Conservation (phyloP, 1,140 invertebrate genomes). For the Heliconius melpomene region DNA sequence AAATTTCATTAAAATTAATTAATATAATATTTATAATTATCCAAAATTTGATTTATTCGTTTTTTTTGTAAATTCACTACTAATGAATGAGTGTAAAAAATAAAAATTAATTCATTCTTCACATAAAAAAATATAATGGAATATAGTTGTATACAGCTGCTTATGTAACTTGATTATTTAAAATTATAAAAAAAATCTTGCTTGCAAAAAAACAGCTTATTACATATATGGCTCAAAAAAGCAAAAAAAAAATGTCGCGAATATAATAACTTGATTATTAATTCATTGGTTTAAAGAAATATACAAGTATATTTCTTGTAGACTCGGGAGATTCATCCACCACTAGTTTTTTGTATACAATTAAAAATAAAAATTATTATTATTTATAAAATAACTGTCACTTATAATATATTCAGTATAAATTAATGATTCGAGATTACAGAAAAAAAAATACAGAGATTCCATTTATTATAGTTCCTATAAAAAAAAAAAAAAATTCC, state of each 20-base stretch:
- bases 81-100: neutral
- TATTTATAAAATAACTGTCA: no score
- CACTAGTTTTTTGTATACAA: no score
- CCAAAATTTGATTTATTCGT: neutral
- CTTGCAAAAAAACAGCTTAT: neutral
- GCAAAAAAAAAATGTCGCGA: neutral
- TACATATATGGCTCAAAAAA: neutral
- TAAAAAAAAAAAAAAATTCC: no score
- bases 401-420: no score
- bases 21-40: neutral
- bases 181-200: neutral
- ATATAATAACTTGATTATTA: no score
- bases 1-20: no score
- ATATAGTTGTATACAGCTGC: conserved; percentile 8
- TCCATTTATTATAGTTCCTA: neutral
- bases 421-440: neutral
- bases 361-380: no score
- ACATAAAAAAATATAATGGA: conserved; percentile 8
- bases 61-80: neutral
- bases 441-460: neutral
- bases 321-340: no score
- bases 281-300: no score
- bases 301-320: no score
- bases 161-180: neutral
- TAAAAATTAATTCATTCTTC: neutral